Evolutionary conservation across 2,113 vertebrate species (phyloP).

Genomic region (Oceanites oceanicus): DNA sequence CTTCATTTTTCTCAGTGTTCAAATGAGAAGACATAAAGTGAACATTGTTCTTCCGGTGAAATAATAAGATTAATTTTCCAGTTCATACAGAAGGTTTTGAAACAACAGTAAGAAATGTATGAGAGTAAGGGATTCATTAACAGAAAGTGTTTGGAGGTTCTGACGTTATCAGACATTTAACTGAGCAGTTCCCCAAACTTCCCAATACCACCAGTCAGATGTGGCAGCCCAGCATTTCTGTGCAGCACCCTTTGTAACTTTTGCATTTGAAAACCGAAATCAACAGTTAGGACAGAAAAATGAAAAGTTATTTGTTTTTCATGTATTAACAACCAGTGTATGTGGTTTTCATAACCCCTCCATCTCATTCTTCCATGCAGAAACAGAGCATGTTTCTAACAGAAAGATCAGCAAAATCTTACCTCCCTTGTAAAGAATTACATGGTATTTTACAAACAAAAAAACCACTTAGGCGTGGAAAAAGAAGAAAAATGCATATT

Average conservation of each 20-base stretch:
- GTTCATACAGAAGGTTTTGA: background rate
- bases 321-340: background rate
- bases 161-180: background rate
- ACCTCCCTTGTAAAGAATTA: background rate
- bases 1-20: background rate
- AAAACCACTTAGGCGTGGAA: background rate
- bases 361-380: background rate
- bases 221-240: background rate
- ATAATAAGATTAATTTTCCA: background rate
- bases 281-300: background rate
- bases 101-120: background rate
- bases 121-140: background rate
- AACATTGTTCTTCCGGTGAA: background rate
- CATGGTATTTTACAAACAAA: background rate
- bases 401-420: background rate
- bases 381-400: background rate
- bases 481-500: background rate
- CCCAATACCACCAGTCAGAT: background rate
- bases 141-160: background rate
- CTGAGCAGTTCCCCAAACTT: background rate
- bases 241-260: background rate
- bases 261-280: background rate
- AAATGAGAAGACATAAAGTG: background rate
- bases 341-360: background rate
- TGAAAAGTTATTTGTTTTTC: background rate